Evolutionary conservation across 2,797 vertebrate genomes (phyloP).

Genomic region (Spinus olivaceus): DNA sequence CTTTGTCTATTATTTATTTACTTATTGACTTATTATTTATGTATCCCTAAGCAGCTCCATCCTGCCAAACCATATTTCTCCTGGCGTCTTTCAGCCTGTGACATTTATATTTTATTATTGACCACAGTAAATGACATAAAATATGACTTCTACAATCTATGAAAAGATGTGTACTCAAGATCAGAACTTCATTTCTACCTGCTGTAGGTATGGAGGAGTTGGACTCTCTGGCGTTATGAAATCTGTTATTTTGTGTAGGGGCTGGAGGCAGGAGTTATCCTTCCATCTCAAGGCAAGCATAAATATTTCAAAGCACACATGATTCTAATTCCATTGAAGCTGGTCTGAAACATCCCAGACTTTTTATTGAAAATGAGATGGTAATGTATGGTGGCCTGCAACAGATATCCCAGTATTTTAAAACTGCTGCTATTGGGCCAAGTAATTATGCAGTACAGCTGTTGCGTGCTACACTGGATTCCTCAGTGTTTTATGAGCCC

Average conservation of each 20-base stretch:
- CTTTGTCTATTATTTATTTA: slow-evolving; percentile 67
- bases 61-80: slow-evolving; percentile 49
- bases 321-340: slow-evolving; percentile 59
- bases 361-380: slow-evolving; percentile 61
- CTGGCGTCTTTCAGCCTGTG: slow-evolving; percentile 56
- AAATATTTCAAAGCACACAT: slow-evolving; percentile 66
- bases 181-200: slow-evolving; percentile 60
- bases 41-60: slow-evolving; percentile 62
- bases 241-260: not conserved
- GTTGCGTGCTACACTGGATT: slow-evolving; percentile 1
- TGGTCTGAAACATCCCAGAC: slow-evolving; percentile 43
- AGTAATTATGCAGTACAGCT: slow-evolving; percentile 50
- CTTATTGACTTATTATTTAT: slow-evolving; percentile 66
- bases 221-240: slow-evolving; percentile 8
- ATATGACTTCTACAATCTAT: slow-evolving; percentile 36
- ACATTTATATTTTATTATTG: slow-evolving; percentile 66
- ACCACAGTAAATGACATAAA: slow-evolving; percentile 59
- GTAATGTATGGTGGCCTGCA: slow-evolving; percentile 63
- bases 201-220: slow-evolving; percentile 34
- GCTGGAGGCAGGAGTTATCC: slow-evolving; percentile 33
- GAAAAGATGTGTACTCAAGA: slow-evolving; percentile 28
- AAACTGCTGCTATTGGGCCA: slow-evolving; percentile 37
- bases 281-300: slow-evolving; percentile 58
- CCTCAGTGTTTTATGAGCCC: not conserved
- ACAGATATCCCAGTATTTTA: slow-evolving; percentile 44